Percentiles rank a stretch among this genome's conserved stretches.
Evolutionary conservation across 2,113 vertebrate species (phyloP).

Genomic region (Papio anubis): DNA sequence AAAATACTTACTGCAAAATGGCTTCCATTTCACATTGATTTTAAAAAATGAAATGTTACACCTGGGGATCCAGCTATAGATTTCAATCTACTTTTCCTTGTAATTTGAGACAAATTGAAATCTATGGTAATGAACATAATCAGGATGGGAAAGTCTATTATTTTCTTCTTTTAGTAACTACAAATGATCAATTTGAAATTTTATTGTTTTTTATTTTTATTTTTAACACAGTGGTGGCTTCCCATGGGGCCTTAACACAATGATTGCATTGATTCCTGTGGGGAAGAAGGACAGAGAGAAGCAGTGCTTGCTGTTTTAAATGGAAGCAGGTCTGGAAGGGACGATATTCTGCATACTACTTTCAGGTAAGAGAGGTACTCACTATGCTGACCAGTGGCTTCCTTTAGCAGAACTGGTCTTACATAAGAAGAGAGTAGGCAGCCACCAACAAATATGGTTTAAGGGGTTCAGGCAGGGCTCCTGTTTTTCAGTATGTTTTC

Average conservation of each 20-base stretch:
- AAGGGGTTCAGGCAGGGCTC: neutral
- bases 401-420: neutral
- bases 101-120: constrained; percentile 63
- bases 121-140: constrained; percentile 53
- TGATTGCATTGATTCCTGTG: neutral
- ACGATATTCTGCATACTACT: neutral
- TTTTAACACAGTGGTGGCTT: neutral
- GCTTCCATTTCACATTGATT: constrained; percentile 76
- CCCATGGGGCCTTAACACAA: neutral
- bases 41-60: constrained; percentile 50
- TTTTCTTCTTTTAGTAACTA: constrained; percentile 44
- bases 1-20: constrained; percentile 62
- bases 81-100: constrained; percentile 65
- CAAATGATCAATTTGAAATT: constrained; percentile 40
- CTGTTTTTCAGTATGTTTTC: neutral
- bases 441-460: neutral
- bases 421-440: neutral
- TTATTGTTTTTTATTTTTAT: neutral
- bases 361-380: neutral
- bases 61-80: constrained; percentile 36
- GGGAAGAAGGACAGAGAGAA: neutral
- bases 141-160: neutral
- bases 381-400: neutral
- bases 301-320: neutral
- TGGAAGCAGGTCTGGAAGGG: neutral